Evolutionary conservation across 2,113 vertebrate species (phyloP).

Genomic region (Cryptomyrus ogoouensis): DNA sequence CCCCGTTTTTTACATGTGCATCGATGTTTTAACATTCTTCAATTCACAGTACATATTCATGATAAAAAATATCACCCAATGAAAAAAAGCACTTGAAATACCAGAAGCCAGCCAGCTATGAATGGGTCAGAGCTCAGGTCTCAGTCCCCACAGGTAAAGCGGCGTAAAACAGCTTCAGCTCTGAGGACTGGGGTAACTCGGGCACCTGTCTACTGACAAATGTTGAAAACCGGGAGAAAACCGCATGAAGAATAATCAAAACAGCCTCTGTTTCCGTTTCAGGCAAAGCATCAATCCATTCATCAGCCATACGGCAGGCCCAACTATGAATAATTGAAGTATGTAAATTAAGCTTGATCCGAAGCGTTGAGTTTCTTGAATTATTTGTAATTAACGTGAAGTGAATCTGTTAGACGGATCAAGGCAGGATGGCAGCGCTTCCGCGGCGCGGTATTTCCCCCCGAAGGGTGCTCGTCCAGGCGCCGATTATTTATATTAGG

Average conservation of each 20-base stretch:
- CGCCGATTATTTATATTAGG: background rate
- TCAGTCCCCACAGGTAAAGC: background rate
- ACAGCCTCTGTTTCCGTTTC: background rate
- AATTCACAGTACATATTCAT: background rate
- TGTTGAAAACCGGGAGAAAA: background rate
- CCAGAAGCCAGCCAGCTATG: background rate
- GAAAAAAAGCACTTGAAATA: background rate
- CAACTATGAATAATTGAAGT: conserved; percentile 9
- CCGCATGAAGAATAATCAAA: background rate
- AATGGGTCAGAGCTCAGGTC: background rate
- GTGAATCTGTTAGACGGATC: background rate
- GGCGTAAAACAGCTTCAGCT: background rate
- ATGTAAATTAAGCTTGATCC: conserved; percentile 1
- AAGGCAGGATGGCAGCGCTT: background rate
- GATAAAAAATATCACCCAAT: background rate
- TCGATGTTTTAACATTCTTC: background rate
- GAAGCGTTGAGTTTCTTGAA: background rate
- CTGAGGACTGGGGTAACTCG: background rate
- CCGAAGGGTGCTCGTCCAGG: background rate
- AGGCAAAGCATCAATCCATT: background rate
- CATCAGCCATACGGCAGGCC: background rate
- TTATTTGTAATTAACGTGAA: conserved; percentile 17
- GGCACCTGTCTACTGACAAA: background rate
- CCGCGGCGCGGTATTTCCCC: background rate
- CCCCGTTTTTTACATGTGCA: background rate